A percentile compares a stretch with the other conserved stretches of the same genome.
Conservation (phyloP, 2,113 vertebrate genomes). For the Mesembrinibis cayennensis region DNA sequence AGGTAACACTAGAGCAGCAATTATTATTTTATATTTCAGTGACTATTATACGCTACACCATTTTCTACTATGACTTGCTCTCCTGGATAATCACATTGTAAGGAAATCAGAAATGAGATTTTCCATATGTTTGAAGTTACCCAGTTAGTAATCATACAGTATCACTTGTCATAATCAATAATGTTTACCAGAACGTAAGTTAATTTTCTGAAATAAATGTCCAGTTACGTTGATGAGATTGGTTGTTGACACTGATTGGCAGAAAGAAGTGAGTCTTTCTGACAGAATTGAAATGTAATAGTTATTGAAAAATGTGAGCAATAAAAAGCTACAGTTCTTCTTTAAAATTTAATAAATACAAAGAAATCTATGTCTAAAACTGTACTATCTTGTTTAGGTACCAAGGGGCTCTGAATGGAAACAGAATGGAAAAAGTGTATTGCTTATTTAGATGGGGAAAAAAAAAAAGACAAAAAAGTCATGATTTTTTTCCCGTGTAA, state of each 20-base stretch:
- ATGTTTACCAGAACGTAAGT: background rate
- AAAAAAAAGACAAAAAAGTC: rapidly evolving
- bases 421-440: background rate
- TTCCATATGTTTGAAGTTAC: slow-evolving; percentile 43
- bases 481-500: background rate
- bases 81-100: background rate
- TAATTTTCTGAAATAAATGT: slow-evolving; percentile 48
- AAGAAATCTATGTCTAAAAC: background rate
- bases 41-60: background rate
- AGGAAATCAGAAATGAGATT: slow-evolving; percentile 38
- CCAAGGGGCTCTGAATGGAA: background rate
- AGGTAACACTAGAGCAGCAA: background rate
- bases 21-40: slow-evolving; percentile 8
- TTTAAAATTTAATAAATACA: slow-evolving; percentile 41
- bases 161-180: slow-evolving; percentile 64
- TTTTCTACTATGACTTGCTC: background rate
- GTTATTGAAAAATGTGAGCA: slow-evolving; percentile 15
- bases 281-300: slow-evolving; percentile 16
- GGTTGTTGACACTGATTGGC: slow-evolving; percentile 61
- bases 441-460: background rate
- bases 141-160: slow-evolving; percentile 15
- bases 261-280: slow-evolving; percentile 33
- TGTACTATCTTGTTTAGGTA: background rate
- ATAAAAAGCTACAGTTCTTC: background rate
- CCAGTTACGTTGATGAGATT: slow-evolving; percentile 44